Percentiles rank a stretch among this genome's conserved stretches.
These are phyloP conservation scores for Heterodera carotae DNA, from an alignment of 1,140 invertebrate species.

Conservation along the genomic window DNA sequence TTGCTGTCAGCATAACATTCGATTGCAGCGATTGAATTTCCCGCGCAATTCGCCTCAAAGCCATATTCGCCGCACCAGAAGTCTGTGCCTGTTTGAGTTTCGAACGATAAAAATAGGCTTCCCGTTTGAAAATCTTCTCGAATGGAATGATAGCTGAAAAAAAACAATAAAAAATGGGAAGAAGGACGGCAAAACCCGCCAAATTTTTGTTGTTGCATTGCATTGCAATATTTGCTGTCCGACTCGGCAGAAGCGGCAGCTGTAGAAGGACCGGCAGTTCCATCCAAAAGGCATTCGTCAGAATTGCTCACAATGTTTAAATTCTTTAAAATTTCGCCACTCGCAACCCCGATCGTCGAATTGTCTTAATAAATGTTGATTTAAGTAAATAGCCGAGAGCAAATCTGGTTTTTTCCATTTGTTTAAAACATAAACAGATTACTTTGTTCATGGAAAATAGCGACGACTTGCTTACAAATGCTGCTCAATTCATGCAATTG, in stretches of 20 bases:
- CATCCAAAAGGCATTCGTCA: neutral
- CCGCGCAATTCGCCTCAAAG: conserved; percentile 70
- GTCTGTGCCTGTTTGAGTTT: neutral
- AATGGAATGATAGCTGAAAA: neutral
- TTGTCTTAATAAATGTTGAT: neutral
- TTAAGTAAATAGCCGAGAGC: neutral
- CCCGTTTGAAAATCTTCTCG: neutral
- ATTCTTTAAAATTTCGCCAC: neutral
- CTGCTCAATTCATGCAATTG: conserved; percentile 1
- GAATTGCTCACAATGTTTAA: neutral
- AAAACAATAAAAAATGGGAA: neutral
- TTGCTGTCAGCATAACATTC: conserved; percentile 85
- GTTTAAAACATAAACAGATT: neutral
- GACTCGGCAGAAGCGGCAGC: neutral
- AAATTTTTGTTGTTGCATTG: neutral
- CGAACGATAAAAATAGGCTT: neutral
- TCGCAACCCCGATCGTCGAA: neutral
- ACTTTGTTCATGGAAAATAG: conserved; percentile 13
- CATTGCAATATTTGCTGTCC: neutral
- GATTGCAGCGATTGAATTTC: conserved; percentile 89
- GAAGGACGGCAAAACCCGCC: neutral
- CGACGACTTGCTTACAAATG: conserved; percentile 13
- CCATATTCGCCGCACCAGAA: neutral
- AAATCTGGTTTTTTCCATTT: neutral
- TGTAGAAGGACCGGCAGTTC: neutral